Conservation (phyloP, 2,888 invertebrate genomes). For the Antheraea assamensis region DNA sequence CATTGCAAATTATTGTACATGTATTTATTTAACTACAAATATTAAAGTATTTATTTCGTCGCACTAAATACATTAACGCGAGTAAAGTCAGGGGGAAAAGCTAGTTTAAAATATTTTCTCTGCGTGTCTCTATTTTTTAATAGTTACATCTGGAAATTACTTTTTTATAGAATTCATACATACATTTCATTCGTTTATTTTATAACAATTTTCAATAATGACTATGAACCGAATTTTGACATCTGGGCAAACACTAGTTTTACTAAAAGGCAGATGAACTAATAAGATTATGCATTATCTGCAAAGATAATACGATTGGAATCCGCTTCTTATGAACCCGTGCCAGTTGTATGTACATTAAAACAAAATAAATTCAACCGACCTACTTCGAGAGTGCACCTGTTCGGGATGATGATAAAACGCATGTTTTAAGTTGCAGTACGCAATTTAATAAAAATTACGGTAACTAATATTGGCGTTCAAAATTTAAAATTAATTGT, state of each 20-base stretch:
- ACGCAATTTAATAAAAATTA: not conserved
- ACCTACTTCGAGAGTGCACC: not conserved
- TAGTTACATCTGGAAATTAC: too few species aligned
- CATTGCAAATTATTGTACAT: too few species aligned
- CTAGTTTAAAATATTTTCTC: too few species aligned
- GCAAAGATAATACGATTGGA: not conserved
- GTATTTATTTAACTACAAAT: too few species aligned
- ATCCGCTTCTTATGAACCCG: not conserved
- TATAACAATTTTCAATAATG: too few species aligned
- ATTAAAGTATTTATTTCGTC: too few species aligned
- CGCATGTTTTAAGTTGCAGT: not conserved
- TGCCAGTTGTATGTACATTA: not conserved
- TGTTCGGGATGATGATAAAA: not conserved
- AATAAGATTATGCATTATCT: not conserved
- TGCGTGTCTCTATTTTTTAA: too few species aligned
- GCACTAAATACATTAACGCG: too few species aligned
- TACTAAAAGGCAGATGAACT: not conserved
- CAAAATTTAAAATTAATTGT: not conserved
- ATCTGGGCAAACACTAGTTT: not conserved
- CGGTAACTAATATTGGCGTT: not conserved
- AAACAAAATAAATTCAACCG: constrained; percentile 3
- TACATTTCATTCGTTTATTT: too few species aligned
- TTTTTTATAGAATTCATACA: too few species aligned
- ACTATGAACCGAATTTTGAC: too few species aligned
- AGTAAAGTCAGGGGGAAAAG: too few species aligned